Conservation (phyloP, 2,113 vertebrate species). For the Polyodon spathula region DNA sequence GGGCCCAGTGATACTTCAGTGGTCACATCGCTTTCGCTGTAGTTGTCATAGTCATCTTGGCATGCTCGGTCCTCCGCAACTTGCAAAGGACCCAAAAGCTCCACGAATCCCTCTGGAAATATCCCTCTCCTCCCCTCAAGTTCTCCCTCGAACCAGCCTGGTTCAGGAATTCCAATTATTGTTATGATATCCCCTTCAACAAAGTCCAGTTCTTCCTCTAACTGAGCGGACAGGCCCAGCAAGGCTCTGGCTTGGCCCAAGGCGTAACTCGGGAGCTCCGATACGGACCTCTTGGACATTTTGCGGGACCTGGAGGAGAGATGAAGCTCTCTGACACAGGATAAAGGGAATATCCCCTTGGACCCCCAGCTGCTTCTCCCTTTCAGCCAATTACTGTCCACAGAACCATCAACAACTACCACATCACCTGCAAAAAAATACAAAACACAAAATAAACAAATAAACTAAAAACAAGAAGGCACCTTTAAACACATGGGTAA, state of each 20-base stretch:
- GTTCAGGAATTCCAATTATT: constrained; percentile 78
- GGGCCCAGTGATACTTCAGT: constrained; percentile 16
- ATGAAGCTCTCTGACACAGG: constrained; percentile 77
- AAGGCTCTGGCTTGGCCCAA: constrained; percentile 81
- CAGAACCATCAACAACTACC: constrained; percentile 61
- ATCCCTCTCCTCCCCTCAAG: constrained; percentile 73
- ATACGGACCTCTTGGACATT: constrained; percentile 60
- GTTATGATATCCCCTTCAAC: constrained; percentile 85
- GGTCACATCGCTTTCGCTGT: constrained; percentile 24
- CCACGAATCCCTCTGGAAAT: constrained; percentile 94
- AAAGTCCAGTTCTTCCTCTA: constrained; percentile 92
- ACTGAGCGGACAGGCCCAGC: constrained; percentile 86
- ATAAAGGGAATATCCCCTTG: constrained; percentile 75
- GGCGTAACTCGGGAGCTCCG: constrained; percentile 72
- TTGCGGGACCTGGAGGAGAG: constrained; percentile 64
- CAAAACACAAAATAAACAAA: neutral
- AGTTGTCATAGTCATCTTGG: constrained; percentile 29
- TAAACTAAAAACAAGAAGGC: neutral
- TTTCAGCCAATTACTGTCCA: constrained; percentile 67
- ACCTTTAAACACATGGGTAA: neutral
- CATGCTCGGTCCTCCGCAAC: constrained; percentile 41
- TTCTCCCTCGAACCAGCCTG: constrained; percentile 92
- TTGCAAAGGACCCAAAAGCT: constrained; percentile 73
- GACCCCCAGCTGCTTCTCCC: constrained; percentile 75
- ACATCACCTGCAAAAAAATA: constrained; percentile 69